phyloP scores from a whole-genome alignment of 2,888 invertebrate species.

The Spodoptera littoralis region DNA sequence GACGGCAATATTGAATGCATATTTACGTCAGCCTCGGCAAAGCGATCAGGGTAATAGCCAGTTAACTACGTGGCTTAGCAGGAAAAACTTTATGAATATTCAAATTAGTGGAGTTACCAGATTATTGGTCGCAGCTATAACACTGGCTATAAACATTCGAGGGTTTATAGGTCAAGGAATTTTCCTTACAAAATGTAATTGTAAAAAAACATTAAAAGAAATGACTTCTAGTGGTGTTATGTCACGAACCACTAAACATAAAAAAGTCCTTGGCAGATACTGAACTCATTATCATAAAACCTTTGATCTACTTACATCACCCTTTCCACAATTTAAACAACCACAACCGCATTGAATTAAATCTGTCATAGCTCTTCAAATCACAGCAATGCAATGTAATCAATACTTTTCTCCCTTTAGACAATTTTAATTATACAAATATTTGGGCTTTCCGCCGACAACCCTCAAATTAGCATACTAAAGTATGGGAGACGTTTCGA shows the following conservation, averaged over 20 bases:
- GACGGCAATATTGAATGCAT: slow-evolving; percentile 28
- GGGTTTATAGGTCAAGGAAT: slow-evolving; percentile 32
- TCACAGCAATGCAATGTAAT: too few relatives aligned
- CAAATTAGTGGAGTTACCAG: slow-evolving; percentile 42
- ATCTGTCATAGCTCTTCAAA: too few relatives aligned
- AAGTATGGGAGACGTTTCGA: slow-evolving; percentile 14
- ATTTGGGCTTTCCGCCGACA: slow-evolving; percentile 8
- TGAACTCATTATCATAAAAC: too few relatives aligned
- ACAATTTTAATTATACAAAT: neutral
- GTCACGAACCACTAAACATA: too few relatives aligned
- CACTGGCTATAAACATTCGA: slow-evolving; percentile 20
- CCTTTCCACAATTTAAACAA: too few relatives aligned
- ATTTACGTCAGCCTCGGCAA: slow-evolving; percentile 21
- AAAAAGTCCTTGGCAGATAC: too few relatives aligned
- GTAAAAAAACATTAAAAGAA: neutral
- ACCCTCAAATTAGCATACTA: slow-evolving; percentile 15
- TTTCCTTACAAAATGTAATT: slow-evolving; percentile 10
- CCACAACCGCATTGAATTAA: too few relatives aligned
- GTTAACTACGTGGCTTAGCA: slow-evolving; percentile 28
- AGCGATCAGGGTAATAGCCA: slow-evolving; percentile 38
- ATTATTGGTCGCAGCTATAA: slow-evolving; percentile 43
- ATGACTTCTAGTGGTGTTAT: too few relatives aligned
- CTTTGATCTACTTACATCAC: too few relatives aligned
- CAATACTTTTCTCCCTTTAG: too few relatives aligned
- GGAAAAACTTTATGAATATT: slow-evolving; percentile 51